phyloP scores from a whole-genome alignment of 1,140 invertebrate species.

The Archegozetes longisetosus region DNA sequence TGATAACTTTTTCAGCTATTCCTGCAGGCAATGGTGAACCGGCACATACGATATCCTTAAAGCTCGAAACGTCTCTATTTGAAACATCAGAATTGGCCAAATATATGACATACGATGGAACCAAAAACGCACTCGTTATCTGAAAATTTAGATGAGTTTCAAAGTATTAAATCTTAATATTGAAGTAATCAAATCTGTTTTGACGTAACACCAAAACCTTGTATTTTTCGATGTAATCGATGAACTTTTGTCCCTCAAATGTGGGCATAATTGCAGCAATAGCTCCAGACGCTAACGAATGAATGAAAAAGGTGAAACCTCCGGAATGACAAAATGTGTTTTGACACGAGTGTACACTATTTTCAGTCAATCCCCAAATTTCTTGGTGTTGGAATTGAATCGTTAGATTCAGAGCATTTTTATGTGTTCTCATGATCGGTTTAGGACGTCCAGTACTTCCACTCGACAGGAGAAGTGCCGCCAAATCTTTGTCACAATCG shows the following conservation, averaged over 20 bases:
- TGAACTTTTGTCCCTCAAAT: background rate
- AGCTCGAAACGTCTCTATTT: background rate
- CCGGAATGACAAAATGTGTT: background rate
- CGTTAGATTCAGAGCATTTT: background rate
- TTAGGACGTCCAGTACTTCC: background rate
- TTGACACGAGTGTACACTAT: background rate
- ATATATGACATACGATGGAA: background rate
- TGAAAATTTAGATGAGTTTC: background rate
- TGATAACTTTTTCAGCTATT: background rate
- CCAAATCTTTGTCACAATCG: background rate
- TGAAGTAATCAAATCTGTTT: no score
- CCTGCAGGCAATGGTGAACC: background rate
- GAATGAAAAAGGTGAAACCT: background rate
- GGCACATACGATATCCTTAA: background rate
- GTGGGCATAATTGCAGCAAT: background rate
- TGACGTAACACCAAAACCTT: background rate
- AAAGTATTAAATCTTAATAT: background rate
- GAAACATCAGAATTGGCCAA: background rate
- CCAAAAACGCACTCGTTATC: background rate
- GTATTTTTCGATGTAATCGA: background rate
- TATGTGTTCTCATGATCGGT: background rate
- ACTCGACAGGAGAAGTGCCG: background rate
- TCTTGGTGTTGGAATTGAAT: background rate
- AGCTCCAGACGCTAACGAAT: background rate
- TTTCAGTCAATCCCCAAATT: background rate